These are phyloP conservation scores for Panurus biarmicus DNA, from an alignment of 2,113 vertebrate species.

Conservation along the genomic window DNA sequence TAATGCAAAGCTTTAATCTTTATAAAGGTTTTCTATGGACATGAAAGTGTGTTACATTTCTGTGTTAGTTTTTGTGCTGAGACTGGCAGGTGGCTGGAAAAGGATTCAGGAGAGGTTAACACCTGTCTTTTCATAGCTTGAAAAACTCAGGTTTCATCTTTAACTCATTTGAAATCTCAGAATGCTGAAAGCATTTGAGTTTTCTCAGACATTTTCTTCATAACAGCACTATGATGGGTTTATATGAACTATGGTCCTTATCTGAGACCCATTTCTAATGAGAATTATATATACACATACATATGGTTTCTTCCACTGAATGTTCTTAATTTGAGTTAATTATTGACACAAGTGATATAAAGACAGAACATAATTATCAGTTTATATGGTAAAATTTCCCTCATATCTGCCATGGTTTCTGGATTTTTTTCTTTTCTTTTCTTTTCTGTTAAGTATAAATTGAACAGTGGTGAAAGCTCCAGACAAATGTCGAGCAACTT, in stretches of 20 bases:
- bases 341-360: not conserved
- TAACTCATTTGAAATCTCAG: not conserved
- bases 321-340: not conserved
- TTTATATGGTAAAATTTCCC: not conserved
- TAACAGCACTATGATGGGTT: not conserved
- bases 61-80: slow-evolving; percentile 28
- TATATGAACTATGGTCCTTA: not conserved
- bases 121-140: slow-evolving; percentile 10
- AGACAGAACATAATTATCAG: not conserved
- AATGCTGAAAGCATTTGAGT: not conserved
- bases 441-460: not conserved
- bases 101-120: slow-evolving; percentile 36
- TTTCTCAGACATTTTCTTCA: not conserved
- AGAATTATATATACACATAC: not conserved
- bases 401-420: not conserved
- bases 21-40: not conserved
- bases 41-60: slow-evolving; percentile 12
- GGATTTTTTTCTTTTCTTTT: not conserved
- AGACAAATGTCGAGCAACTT: not conserved
- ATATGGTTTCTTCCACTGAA: not conserved
- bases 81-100: slow-evolving; percentile 20
- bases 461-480: not conserved
- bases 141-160: slow-evolving; percentile 20
- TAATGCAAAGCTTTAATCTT: slow-evolving; percentile 29
- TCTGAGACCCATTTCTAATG: not conserved